phyloP scores from a whole-genome alignment of 2,797 vertebrate species.

The Poecilia picta region DNA sequence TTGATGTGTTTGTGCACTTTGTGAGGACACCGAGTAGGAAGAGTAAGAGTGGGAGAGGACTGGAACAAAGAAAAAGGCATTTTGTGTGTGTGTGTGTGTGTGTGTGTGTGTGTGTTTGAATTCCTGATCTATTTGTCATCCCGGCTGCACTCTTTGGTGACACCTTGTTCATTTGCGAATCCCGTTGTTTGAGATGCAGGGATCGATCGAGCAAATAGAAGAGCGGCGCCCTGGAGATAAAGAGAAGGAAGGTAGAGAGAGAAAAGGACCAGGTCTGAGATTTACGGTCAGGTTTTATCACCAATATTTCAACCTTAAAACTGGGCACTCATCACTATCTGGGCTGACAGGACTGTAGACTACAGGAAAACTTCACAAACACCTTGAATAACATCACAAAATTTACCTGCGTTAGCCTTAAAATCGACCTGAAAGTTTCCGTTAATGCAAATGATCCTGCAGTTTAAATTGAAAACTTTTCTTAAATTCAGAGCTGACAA shows the following conservation, averaged over 20 bases:
- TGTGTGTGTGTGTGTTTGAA: slow-evolving; percentile 11
- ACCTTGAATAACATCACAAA: not conserved
- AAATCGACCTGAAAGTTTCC: not conserved
- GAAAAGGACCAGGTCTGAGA: not conserved
- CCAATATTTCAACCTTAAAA: slow-evolving; percentile 5
- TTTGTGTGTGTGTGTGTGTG: slow-evolving; percentile 4
- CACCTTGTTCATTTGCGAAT: slow-evolving; percentile 77
- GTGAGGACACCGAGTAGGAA: not conserved
- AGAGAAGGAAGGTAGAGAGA: slow-evolving; percentile 1
- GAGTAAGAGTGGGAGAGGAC: not conserved
- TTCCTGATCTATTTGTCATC: slow-evolving; percentile 67
- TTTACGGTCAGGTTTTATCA: slow-evolving; percentile 17
- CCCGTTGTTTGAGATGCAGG: slow-evolving; percentile 70
- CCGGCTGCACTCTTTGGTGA: slow-evolving; percentile 64
- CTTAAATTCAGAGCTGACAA: not conserved
- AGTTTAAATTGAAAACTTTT: not conserved
- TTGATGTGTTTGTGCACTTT: not conserved
- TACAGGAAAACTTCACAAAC: slow-evolving; percentile 11
- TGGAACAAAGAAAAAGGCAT: slow-evolving; percentile 8
- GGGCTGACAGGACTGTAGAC: not conserved
- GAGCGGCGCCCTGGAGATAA: slow-evolving; percentile 41
- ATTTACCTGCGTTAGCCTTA: not conserved
- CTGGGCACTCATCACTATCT: slow-evolving; percentile 1
- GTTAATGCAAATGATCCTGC: not conserved
- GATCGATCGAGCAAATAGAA: slow-evolving; percentile 74